A percentile compares a stretch with the other conserved stretches of the same genome.
Evolutionary conservation across 2,113 vertebrate species (phyloP).

Genomic region (Podarcis raffonei): DNA sequence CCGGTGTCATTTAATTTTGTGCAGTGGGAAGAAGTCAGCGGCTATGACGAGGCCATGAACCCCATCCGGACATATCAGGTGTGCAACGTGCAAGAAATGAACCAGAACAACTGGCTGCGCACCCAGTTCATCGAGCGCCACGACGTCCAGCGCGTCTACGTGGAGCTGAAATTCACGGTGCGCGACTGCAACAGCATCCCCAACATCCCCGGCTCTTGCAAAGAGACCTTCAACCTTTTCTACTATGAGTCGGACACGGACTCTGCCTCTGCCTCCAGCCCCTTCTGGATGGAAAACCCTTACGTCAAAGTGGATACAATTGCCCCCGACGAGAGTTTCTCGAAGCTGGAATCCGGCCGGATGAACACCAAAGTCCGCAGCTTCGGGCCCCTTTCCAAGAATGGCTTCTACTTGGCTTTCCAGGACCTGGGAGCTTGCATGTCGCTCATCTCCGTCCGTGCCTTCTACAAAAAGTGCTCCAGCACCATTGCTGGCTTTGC

Average conservation of each 20-base stretch:
- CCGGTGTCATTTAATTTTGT: not conserved
- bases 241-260: conserved; percentile 95
- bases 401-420: conserved; percentile 97
- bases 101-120: conserved; percentile 98
- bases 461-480: conserved; percentile 98
- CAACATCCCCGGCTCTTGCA: conserved; percentile 96
- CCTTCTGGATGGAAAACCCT: conserved; percentile 99
- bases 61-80: conserved; percentile 98
- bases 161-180: conserved; percentile 97
- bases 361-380: conserved; percentile 97
- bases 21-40: conserved; percentile 98
- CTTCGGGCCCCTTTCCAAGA: conserved; percentile 96
- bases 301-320: conserved; percentile 99
- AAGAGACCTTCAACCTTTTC: conserved; percentile 98
- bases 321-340: conserved; percentile 95
- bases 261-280: conserved; percentile 91
- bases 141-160: conserved; percentile 92
- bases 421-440: conserved; percentile 97
- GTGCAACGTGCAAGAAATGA: conserved; percentile 89
- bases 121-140: conserved; percentile 91
- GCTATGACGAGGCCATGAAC: conserved; percentile 94
- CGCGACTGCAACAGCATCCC: conserved; percentile 97
- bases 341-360: conserved; percentile 88
- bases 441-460: conserved; percentile 96
- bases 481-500: conserved; percentile 94